Percentiles rank a stretch among this genome's conserved stretches.
These are phyloP conservation scores for Eclectus roratus DNA, from an alignment of 2,113 vertebrate species.

Conservation along the genomic window DNA sequence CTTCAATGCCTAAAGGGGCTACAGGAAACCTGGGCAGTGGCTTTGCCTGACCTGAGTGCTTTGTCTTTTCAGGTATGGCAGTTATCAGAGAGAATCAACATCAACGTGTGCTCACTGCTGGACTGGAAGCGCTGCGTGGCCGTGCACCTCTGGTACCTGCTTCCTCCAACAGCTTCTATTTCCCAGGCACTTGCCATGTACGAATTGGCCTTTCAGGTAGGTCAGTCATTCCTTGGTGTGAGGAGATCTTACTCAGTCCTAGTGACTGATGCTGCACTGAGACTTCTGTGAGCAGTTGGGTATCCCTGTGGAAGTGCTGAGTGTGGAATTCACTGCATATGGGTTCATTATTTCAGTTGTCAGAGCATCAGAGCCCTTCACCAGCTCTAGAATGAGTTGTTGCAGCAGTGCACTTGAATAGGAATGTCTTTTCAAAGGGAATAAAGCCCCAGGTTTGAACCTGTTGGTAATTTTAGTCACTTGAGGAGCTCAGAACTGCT, in stretches of 20 bases:
- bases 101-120: slow-evolving; percentile 88
- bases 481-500: not conserved
- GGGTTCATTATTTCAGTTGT: not conserved
- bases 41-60: not conserved
- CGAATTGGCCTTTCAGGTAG: slow-evolving; percentile 89
- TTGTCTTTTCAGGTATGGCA: slow-evolving; percentile 87
- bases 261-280: not conserved
- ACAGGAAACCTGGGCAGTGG: not conserved
- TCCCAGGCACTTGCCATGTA: slow-evolving; percentile 86
- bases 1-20: not conserved
- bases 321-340: not conserved
- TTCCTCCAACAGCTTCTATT: slow-evolving; percentile 90
- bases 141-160: slow-evolving; percentile 93
- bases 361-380: not conserved
- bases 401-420: not conserved
- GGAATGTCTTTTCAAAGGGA: not conserved
- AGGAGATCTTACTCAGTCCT: not conserved
- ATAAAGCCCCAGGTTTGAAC: not conserved
- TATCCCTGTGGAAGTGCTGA: not conserved
- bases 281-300: not conserved
- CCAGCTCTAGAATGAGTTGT: not conserved
- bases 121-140: slow-evolving; percentile 95
- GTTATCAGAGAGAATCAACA: slow-evolving; percentile 76
- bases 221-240: not conserved
- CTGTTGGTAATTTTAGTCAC: not conserved